Base-by-base conservation (phyloP, 2,888 invertebrate species). In the Hecatera dysodea region DNA sequence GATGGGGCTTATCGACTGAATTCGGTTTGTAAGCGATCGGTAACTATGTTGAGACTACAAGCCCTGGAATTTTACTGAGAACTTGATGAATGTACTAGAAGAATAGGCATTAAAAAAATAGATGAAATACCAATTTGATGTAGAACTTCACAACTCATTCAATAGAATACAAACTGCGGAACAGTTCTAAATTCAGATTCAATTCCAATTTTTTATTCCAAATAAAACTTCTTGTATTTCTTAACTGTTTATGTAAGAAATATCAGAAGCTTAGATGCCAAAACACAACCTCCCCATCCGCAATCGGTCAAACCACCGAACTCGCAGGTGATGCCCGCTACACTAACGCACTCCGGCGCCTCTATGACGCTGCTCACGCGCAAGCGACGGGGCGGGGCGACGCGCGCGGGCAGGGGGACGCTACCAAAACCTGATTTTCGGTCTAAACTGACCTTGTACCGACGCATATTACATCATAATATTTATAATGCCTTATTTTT, bases 371-470 rank as follows among this genome's bases (percentile, higher is more conserved):
- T 89, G 90, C 90, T 88, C 89, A 79, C 77, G 84, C 80, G 78
- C 85, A 75, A 50, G 67, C 81, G 81, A 72, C 87, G 86, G 78
- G 81, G 73, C 75, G 71, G 77, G 53, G 68, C 76, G 82, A 33
- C 33, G 78, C 74, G 83, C 76, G 84, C 76, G 83, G 75, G 81
- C 80, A 79, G 67, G 71, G 78, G 81, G 78, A 87, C 89, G 88
- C 87, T 77, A 78, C 86, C 88, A 81, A 95, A 96, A 95, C 96
- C 94, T 94, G 95, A 95, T 95, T 95, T 95, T 95, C 93, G 95
- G 95, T 95, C 94, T 95, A 95, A 92, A 90, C 89, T 95, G 96
- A 96, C 96, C 96, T 96, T 96, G 94, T 89, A 84, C 92, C 89
- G 89, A 91, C 94, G 91, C 91, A 91, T 92, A 92, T 94, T 96